A percentile compares a stretch with the other conserved stretches of the same genome.
Evolutionary conservation across 2,113 vertebrate species (phyloP).

Genomic region (Rhadina sibilatrix): DNA sequence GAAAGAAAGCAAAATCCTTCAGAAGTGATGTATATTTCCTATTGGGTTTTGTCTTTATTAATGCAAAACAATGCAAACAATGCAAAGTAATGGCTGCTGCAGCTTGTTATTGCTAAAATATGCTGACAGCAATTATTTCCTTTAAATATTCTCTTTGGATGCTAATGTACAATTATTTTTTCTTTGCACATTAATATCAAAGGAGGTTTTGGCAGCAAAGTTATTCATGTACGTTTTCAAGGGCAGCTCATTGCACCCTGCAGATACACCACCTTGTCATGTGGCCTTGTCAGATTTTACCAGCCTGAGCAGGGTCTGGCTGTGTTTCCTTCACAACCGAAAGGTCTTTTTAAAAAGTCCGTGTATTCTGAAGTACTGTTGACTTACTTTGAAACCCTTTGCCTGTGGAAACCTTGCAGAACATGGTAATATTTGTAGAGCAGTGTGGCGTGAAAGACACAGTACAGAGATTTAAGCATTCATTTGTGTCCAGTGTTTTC

Average conservation of each 20-base stretch:
- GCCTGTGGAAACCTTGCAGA: not conserved
- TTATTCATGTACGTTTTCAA: not conserved
- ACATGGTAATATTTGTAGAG: not conserved
- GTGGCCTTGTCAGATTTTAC: constrained; percentile 1
- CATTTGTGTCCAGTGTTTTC: not conserved
- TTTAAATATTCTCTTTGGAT: constrained; percentile 33
- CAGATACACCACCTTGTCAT: not conserved
- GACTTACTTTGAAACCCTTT: not conserved
- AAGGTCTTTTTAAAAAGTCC: not conserved
- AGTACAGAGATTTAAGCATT: not conserved
- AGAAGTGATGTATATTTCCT: not conserved
- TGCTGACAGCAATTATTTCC: constrained; percentile 4
- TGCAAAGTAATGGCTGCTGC: not conserved
- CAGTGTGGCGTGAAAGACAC: not conserved
- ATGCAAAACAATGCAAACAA: constrained; percentile 20
- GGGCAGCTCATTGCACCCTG: constrained; percentile 10
- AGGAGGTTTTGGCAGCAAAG: constrained; percentile 13
- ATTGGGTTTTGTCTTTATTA: constrained; percentile 3
- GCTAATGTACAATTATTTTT: constrained; percentile 18
- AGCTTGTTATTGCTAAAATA: constrained; percentile 34
- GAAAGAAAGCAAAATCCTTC: constrained; percentile 8
- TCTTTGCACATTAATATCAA: constrained; percentile 20
- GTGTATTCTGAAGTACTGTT: not conserved
- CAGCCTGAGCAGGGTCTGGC: not conserved
- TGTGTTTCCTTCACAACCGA: not conserved